Conservation (phyloP, 1,140 invertebrate species). For the Whitmania pigra region DNA sequence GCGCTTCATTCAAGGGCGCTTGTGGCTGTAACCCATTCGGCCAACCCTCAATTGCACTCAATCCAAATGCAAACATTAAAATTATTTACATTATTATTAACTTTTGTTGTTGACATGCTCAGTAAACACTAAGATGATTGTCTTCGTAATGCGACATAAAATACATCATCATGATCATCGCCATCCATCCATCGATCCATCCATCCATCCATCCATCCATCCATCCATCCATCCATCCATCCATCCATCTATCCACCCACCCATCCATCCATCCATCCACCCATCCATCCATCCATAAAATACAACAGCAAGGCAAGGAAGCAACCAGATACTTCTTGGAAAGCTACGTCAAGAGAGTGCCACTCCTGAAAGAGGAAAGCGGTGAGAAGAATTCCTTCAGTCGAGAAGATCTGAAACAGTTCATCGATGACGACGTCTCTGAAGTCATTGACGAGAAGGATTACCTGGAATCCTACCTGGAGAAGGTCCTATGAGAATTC, state of each 20-base stretch:
- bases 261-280: too few relatives aligned
- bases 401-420: slow-evolving; percentile 16
- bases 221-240: too few relatives aligned
- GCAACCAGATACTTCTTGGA: slow-evolving; percentile 8
- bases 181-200: too few relatives aligned
- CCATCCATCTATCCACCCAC: too few relatives aligned
- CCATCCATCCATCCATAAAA: too few relatives aligned
- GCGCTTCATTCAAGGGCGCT: too few relatives aligned
- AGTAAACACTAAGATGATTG: too few relatives aligned
- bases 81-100: neutral
- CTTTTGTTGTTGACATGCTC: neutral
- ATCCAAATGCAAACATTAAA: neutral
- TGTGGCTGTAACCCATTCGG: too few relatives aligned
- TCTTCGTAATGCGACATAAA: too few relatives aligned
- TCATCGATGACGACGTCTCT: slow-evolving; percentile 19
- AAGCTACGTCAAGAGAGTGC: neutral
- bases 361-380: neutral
- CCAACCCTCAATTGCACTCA: too few relatives aligned
- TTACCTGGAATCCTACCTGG: slow-evolving; percentile 17
- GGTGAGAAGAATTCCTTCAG: slow-evolving; percentile 2
- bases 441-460: slow-evolving; percentile 18
- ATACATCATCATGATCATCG: too few relatives aligned
- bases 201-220: too few relatives aligned
- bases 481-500: slow-evolving; percentile 6
- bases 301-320: neutral